phyloP scores from a whole-genome alignment of 2,113 vertebrate genomes.

The Carettochelys insculpta region DNA sequence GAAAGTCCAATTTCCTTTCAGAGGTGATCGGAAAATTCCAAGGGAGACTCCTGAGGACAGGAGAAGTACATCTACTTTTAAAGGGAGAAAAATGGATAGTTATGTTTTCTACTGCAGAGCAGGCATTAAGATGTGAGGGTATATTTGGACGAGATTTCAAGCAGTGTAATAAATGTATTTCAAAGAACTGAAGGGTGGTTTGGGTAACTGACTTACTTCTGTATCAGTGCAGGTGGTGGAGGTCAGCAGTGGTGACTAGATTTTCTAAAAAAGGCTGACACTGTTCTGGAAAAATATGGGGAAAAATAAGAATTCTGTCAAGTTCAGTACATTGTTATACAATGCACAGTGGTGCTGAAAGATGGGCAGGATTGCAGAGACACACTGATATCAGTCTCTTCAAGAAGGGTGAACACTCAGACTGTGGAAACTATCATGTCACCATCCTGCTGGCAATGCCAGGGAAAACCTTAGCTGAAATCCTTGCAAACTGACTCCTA shows the following conservation, averaged over 20 bases:
- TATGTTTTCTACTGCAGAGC: slow-evolving; percentile 4
- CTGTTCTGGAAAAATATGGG: neutral
- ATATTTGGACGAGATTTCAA: slow-evolving; percentile 26
- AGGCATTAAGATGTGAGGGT: slow-evolving; percentile 2
- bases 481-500: no score
- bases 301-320: neutral
- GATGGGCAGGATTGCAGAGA: no score
- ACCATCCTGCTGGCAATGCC: no score
- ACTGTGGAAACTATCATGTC: no score
- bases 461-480: no score
- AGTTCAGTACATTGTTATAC: neutral
- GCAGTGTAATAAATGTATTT: slow-evolving; percentile 14
- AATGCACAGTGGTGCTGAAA: no score
- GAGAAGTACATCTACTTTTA: neutral
- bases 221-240: neutral
- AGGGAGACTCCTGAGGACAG: neutral
- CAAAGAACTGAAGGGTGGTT: slow-evolving; percentile 36
- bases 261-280: neutral
- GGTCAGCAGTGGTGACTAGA: neutral
- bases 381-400: no score
- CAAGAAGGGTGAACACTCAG: no score
- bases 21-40: neutral
- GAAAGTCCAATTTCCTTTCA: neutral
- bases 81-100: slow-evolving; percentile 3
- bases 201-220: slow-evolving; percentile 1